Conservation (phyloP, 1,140 invertebrate genomes). For the Drosophila parvula region DNA sequence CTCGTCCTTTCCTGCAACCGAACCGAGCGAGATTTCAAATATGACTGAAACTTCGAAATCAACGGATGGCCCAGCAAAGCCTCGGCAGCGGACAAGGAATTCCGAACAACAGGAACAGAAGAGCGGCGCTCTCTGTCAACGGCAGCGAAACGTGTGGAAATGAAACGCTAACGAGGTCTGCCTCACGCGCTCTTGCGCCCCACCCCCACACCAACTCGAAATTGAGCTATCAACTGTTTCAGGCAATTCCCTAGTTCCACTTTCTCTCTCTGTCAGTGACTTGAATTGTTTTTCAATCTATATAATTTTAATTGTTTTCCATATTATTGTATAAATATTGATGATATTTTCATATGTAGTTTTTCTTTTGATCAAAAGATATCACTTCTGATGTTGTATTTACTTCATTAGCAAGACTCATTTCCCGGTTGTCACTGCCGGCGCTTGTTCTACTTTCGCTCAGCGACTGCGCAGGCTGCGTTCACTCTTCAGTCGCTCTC, state of each 20-base stretch:
- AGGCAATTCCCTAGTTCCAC: slow-evolving; percentile 19
- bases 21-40: slow-evolving; percentile 16
- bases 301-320: not conserved
- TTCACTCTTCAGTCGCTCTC: slow-evolving; percentile 29
- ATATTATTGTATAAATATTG: not conserved
- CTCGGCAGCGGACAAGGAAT: not conserved
- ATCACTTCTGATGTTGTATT: not conserved
- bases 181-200: slow-evolving; percentile 12
- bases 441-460: slow-evolving; percentile 33
- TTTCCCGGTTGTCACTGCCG: slow-evolving; percentile 3
- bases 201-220: slow-evolving; percentile 31
- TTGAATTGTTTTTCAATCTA: slow-evolving; percentile 18
- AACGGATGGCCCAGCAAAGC: slow-evolving; percentile 2
- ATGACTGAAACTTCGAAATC: not conserved
- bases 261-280: slow-evolving; percentile 12
- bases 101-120: not conserved
- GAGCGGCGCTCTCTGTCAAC: not conserved
- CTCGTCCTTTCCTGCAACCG: slow-evolving; percentile 4
- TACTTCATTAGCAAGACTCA: too few relatives aligned
- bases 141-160: not conserved
- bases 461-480: slow-evolving; percentile 36
- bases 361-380: too few relatives aligned
- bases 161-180: slow-evolving; percentile 44
- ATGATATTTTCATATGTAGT: not conserved
- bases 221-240: slow-evolving; percentile 71